Percentiles rank a stretch among this genome's conserved stretches.
These are phyloP conservation scores for Nemopilema nomurai DNA, from an alignment of 30 jellyfish, hydroid and myxozoan species.

Conservation along the genomic window DNA sequence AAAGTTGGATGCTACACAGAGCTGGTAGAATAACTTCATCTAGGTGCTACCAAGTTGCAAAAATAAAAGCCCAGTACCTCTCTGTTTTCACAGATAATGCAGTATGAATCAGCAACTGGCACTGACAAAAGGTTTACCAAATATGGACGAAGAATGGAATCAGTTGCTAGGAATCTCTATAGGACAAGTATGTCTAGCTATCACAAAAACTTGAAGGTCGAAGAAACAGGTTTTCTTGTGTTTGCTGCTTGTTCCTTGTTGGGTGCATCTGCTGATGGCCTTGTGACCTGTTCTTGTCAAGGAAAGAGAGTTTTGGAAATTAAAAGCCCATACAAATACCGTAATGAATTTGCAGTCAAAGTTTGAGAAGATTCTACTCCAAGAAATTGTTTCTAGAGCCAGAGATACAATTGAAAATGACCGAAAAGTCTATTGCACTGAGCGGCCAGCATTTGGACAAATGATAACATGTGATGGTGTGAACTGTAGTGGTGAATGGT, in stretches of 20 bases:
- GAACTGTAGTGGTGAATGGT: conserved; percentile 30
- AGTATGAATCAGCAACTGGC: conserved; percentile 29
- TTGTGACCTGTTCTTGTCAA: conserved; percentile 17
- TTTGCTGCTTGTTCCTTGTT: conserved; percentile 21
- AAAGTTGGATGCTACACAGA: too few species aligned
- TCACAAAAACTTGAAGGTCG: neutral
- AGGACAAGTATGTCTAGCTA: too few species aligned
- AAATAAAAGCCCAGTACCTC: conserved; percentile 36
- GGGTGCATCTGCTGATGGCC: conserved; percentile 45
- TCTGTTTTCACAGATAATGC: conserved; percentile 20
- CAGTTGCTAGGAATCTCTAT: neutral
- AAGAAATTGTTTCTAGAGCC: neutral
- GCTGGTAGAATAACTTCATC: too few species aligned
- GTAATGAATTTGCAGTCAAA: too few species aligned
- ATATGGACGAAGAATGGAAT: conserved; percentile 19
- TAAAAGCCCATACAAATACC: conserved; percentile 33
- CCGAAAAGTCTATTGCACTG: conserved; percentile 3
- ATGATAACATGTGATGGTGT: too few species aligned
- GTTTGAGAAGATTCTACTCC: conserved; percentile 29
- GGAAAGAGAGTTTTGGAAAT: conserved; percentile 24
- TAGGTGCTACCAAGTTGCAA: too few species aligned
- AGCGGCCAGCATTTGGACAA: conserved; percentile 37
- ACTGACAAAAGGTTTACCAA: conserved; percentile 23
- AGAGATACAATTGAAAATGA: too few species aligned
- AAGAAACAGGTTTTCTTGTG: conserved; percentile 18